A percentile compares a stretch with the other conserved stretches of the same genome.
These are phyloP conservation scores for Mylabris phalerata DNA, from an alignment of 1,140 invertebrate species.

Conservation along the genomic window DNA sequence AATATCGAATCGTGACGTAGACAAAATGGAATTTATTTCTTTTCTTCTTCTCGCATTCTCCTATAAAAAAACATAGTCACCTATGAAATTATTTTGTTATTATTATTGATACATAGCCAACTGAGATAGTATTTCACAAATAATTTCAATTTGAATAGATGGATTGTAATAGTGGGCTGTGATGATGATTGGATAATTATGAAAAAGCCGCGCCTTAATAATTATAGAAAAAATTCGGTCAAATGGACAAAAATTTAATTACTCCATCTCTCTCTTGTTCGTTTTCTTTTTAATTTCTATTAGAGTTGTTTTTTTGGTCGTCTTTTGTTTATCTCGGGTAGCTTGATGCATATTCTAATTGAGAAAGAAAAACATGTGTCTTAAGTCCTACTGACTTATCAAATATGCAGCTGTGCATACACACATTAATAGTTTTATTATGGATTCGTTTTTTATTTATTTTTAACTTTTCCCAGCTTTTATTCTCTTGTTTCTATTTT, in stretches of 20 bases:
- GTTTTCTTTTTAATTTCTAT: neutral
- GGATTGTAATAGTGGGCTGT: no score
- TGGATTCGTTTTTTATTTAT: neutral
- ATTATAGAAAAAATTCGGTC: no score
- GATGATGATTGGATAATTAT: no score
- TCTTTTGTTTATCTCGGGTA: neutral
- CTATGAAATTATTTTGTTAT: constrained; percentile 1
- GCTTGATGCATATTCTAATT: neutral
- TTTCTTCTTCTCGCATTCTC: neutral
- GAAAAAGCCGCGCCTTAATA: no score
- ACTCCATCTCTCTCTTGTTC: no score
- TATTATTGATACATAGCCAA: no score
- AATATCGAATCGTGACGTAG: constrained; percentile 23
- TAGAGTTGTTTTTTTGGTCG: neutral
- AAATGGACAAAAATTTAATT: no score
- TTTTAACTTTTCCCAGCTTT: neutral
- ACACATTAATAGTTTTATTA: constrained; percentile 4
- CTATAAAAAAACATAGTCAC: constrained; percentile 5
- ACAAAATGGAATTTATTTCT: constrained; percentile 21
- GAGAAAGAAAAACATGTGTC: neutral
- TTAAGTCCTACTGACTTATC: neutral
- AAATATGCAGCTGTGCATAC: neutral
- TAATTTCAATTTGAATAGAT: no score
- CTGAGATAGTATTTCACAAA: no score
- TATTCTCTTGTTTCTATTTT: constrained; percentile 1